Percentiles rank a stretch among this genome's conserved stretches.
Conservation (phyloP, 2,113 vertebrate species). For the Dinomys branickii region DNA sequence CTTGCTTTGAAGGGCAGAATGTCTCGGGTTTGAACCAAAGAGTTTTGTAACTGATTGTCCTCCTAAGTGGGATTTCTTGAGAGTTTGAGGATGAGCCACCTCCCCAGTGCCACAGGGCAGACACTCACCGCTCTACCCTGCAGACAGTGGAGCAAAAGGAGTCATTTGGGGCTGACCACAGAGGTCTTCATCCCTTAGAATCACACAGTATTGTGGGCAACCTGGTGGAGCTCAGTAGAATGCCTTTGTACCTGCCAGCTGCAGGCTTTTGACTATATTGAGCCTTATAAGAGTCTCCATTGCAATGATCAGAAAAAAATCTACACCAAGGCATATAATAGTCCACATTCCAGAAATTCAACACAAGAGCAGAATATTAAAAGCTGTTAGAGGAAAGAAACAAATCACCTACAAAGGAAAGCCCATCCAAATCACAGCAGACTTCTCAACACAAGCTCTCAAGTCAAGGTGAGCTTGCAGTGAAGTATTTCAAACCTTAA, state of each 20-base stretch:
- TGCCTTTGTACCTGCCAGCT: fast-evolving
- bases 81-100: background rate
- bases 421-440: background rate
- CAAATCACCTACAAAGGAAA: background rate
- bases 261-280: fast-evolving
- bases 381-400: background rate
- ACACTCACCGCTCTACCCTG: background rate
- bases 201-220: background rate
- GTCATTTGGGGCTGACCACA: background rate
- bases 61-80: background rate
- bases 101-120: background rate
- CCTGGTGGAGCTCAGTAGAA: background rate
- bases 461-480: background rate
- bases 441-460: background rate
- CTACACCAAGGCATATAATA: background rate
- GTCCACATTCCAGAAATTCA: background rate
- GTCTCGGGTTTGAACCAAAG: background rate
- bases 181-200: background rate
- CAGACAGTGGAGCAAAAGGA: background rate
- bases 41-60: background rate
- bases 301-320: background rate
- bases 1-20: background rate
- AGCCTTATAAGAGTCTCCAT: background rate
- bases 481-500: background rate
- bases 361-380: background rate